Evolutionary conservation across 30 jellyfish, hydroid and myxozoan species (phyloP).

Genomic region (Morbakka virulenta): DNA sequence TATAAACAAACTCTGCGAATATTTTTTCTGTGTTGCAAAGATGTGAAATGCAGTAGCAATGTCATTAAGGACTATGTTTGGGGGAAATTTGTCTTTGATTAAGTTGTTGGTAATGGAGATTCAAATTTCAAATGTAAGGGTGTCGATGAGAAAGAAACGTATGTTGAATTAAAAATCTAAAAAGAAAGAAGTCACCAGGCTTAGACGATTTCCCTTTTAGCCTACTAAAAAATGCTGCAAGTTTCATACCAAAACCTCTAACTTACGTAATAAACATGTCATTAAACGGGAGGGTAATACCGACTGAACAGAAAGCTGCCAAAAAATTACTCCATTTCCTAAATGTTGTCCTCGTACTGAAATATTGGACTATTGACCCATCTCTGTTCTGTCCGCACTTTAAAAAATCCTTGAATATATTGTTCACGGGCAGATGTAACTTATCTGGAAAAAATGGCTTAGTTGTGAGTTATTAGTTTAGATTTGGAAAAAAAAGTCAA

Average conservation of each 20-base stretch:
- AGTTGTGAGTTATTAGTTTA: constrained; percentile 4
- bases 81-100: constrained; percentile 7
- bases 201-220: constrained; percentile 26
- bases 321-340: constrained; percentile 50
- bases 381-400: constrained; percentile 55
- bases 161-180: constrained; percentile 10
- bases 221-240: constrained; percentile 27
- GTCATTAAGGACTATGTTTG: constrained; percentile 24
- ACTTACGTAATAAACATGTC: constrained; percentile 50
- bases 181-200: constrained; percentile 44
- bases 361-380: constrained; percentile 60
- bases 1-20: constrained; percentile 36
- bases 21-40: constrained; percentile 36
- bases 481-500: constrained; percentile 33
- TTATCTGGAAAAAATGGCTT: constrained; percentile 43
- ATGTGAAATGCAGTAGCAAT: constrained; percentile 43
- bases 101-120: constrained; percentile 17
- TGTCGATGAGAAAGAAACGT: constrained; percentile 28
- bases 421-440: constrained; percentile 59
- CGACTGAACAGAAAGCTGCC: constrained; percentile 70
- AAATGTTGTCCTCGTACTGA: constrained; percentile 49
- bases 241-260: constrained; percentile 23
- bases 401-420: constrained; percentile 41
- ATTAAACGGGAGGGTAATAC: constrained; percentile 31
- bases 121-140: constrained; percentile 9